Base-by-base conservation (phyloP, 1,140 invertebrate genomes). In the Neodiprion lecontei region DNA sequence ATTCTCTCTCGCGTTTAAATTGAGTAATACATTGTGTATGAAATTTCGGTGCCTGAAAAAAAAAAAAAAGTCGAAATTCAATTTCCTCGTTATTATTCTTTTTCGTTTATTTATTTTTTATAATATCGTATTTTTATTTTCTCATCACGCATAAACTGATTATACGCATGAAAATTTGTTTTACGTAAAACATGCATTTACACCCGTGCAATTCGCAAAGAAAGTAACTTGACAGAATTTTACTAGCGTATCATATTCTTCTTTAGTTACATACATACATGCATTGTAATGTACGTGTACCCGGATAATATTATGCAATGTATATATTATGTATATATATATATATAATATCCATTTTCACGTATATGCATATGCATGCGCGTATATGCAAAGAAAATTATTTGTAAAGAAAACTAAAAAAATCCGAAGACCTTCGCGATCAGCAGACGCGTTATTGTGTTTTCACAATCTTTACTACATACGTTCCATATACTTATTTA, bases 231-330 rank as follows among this genome's bases (percentile, higher is more conserved):
- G 53, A 74, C 50, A 76, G 75, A 76, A 76, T 76, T 76, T 74
- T 76, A 76, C 72, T 76, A 76, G 69, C 75, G 75, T 75, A 75
- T 23, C 17, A 73, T 66, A 67, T 75, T 50, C 40, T 17, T 23
- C 21, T 23, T n/a, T 21, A 17, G 21, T 14, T 65, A 65, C 40
- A 12, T n/a, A 11, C 48, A 9, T 61, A 40, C 53, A 49, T 61
- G 21, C 71, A 28, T 61, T 12, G 50, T 40, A 1, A 40, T 40
- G 28, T 40, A 40, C 28, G 2, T 40, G 28, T 40, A 5, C 28
- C 28, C 5, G 28, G 28, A 40, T 40, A 40, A 40, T 40, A 40
- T 40, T 40, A 40, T 40, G 28, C 5, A 40, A 40, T 40, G 1
- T 40, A 40, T 65, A 72, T 49, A 28, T 72, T 3, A n/a, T 65